Evolutionary conservation across 2,888 invertebrate genomes (phyloP).

Genomic region (Oithona nana): DNA sequence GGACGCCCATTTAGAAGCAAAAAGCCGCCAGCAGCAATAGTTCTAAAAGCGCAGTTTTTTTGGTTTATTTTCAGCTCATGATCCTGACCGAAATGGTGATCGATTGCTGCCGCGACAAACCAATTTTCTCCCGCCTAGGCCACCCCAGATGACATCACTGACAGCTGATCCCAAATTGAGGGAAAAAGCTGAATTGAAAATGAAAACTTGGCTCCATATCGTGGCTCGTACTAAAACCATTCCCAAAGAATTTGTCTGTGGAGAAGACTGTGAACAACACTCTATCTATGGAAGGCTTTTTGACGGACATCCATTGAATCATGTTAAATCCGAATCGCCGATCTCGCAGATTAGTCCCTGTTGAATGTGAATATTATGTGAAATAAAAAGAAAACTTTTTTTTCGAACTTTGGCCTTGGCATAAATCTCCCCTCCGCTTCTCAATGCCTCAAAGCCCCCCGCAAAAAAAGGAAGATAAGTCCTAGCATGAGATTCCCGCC

Average conservation of each 20-base stretch:
- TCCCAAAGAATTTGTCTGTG: slow-evolving; percentile 11
- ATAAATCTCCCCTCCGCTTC: too few species aligned
- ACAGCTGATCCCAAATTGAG: not conserved
- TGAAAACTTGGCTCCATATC: slow-evolving; percentile 1
- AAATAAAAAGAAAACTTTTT: too few species aligned
- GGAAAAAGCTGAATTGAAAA: not conserved
- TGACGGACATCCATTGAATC: slow-evolving; percentile 6
- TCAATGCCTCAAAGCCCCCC: too few species aligned
- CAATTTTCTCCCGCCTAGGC: not conserved
- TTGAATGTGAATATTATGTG: too few species aligned
- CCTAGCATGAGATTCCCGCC: not conserved
- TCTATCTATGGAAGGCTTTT: slow-evolving; percentile 13
- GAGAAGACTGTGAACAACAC: slow-evolving; percentile 10
- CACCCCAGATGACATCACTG: not conserved
- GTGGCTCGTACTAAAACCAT: slow-evolving; percentile 7
- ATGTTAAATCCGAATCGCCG: not conserved
- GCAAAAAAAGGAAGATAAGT: too few species aligned
- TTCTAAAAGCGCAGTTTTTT: too few species aligned
- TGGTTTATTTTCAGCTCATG: not conserved
- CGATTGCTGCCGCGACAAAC: not conserved
- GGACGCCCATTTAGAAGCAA: too few species aligned
- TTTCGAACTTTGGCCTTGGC: too few species aligned
- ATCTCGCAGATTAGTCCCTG: too few species aligned
- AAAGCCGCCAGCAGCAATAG: too few species aligned
- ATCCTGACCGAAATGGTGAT: not conserved